Conservation (phyloP, 1,140 invertebrate species). For the Antheraea mylitta region DNA sequence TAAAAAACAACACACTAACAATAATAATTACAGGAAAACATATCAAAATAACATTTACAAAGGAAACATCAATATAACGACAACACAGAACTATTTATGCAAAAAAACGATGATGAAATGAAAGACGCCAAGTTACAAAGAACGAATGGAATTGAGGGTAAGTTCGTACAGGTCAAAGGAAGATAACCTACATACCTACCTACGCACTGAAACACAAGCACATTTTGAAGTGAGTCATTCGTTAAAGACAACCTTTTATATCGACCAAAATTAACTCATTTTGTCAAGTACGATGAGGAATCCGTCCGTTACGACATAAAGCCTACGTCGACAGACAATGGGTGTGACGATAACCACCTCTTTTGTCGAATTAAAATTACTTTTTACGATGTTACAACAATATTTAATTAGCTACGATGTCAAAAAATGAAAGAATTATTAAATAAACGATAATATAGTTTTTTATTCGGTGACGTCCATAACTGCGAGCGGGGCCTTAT, state of each 20-base stretch:
- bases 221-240: conserved; percentile 5
- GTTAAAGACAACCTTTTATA: conserved; percentile 5
- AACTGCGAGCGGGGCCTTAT: not conserved
- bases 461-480: conserved; percentile 51
- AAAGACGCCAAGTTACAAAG: not conserved
- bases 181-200: conserved; percentile 12
- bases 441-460: conserved; percentile 44
- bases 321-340: conserved; percentile 9
- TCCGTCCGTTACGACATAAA: not conserved
- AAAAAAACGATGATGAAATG: not conserved
- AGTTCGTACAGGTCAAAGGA: conserved; percentile 3
- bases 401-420: conserved; percentile 9
- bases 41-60: not conserved
- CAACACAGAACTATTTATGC: not conserved
- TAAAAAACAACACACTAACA: too few species aligned
- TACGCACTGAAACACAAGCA: not conserved
- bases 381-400: not conserved
- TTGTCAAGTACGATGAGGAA: conserved; percentile 6
- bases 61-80: not conserved
- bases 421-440: conserved; percentile 16
- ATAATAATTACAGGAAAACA: not conserved
- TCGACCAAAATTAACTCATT: conserved; percentile 8
- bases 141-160: not conserved
- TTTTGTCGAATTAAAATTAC: not conserved
- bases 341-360: not conserved